Evolutionary conservation across 2,113 vertebrate species (phyloP).

Genomic region (Amphiprion ocellaris): DNA sequence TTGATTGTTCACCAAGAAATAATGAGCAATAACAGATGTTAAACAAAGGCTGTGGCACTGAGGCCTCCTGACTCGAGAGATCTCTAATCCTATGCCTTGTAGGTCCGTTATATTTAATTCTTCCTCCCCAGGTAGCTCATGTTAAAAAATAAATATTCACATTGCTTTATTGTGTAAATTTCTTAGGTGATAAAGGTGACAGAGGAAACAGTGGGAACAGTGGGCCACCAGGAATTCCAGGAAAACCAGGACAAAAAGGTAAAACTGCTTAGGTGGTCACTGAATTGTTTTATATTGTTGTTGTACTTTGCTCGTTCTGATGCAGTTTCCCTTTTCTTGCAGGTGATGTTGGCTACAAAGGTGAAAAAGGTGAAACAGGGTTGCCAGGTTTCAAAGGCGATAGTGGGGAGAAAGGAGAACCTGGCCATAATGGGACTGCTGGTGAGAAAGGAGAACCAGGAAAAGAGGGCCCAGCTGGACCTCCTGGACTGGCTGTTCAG

Average conservation of each 20-base stretch:
- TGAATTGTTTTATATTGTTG: not conserved
- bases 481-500: conserved; percentile 81
- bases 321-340: conserved; percentile 17
- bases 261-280: not conserved
- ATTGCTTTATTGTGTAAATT: conserved; percentile 17
- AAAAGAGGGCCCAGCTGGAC: conserved; percentile 78
- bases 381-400: conserved; percentile 87
- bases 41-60: too few species aligned
- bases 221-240: conserved; percentile 89
- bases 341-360: conserved; percentile 92
- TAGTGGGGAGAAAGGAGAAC: conserved; percentile 89
- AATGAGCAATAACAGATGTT: too few species aligned
- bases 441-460: conserved; percentile 91
- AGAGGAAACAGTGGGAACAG: conserved; percentile 87
- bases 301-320: conserved; percentile 16
- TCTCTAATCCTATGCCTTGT: not conserved
- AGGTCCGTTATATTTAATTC: not conserved
- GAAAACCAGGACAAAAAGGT: conserved; percentile 94
- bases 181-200: conserved; percentile 91
- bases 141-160: not conserved
- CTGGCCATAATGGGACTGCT: conserved; percentile 89
- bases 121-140: not conserved
- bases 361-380: conserved; percentile 89
- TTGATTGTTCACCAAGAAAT: too few species aligned
- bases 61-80: too few species aligned